A percentile compares a stretch with the other conserved stretches of the same genome.
Conservation (phyloP, 2,888 invertebrate genomes). For the Hirudinaria manillensis region DNA sequence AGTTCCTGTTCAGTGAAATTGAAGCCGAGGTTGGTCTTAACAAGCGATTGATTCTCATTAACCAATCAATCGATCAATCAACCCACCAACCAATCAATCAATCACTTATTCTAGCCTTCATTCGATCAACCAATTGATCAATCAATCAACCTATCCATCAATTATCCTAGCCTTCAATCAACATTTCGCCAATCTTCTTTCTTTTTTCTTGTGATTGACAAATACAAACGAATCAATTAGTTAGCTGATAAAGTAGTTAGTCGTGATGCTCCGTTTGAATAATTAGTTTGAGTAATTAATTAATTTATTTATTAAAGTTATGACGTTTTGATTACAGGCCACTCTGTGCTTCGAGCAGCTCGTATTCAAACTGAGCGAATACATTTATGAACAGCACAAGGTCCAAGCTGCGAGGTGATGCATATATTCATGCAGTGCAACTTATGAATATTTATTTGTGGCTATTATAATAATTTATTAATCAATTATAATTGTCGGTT, state of each 20-base stretch:
- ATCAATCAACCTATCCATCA: too few relatives aligned
- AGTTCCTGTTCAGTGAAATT: constrained; percentile 95
- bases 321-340: constrained; percentile 56
- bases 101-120: too few relatives aligned
- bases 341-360: constrained; percentile 97
- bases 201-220: too few relatives aligned
- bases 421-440: not conserved
- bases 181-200: too few relatives aligned
- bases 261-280: not conserved
- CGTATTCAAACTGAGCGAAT: constrained; percentile 90
- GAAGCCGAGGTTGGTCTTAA: constrained; percentile 75
- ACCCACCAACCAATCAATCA: too few relatives aligned
- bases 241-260: not conserved
- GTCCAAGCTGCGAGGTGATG: constrained; percentile 76
- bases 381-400: constrained; percentile 92
- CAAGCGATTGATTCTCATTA: too few relatives aligned
- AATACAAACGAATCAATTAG: too few relatives aligned
- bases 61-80: too few relatives aligned
- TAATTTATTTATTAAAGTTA: not conserved
- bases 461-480: not conserved
- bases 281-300: not conserved
- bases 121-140: too few relatives aligned
- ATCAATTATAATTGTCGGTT: not conserved
- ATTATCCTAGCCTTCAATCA: too few relatives aligned
- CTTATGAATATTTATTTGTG: constrained; percentile 58